These are phyloP conservation scores for Pandemis corylana DNA, from an alignment of 2,888 invertebrate species.

Conservation along the genomic window DNA sequence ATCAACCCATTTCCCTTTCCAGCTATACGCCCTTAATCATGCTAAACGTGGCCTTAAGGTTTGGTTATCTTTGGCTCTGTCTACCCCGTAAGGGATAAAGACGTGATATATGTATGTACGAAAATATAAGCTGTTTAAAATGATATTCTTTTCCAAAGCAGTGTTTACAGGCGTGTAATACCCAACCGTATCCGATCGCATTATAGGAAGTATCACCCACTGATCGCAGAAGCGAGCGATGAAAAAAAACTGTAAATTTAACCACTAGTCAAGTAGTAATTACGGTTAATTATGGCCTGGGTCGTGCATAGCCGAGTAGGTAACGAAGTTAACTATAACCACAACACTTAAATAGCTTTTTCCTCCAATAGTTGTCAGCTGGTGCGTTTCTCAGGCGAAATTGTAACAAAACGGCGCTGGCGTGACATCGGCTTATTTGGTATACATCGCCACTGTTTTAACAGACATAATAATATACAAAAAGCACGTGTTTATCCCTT, in stretches of 20 bases:
- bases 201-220: neutral
- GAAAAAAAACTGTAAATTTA: conserved; percentile 20
- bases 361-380: conserved; percentile 62
- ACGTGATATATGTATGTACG: too few relatives aligned
- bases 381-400: conserved; percentile 61
- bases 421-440: conserved; percentile 35
- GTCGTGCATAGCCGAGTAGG: conserved; percentile 67
- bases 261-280: conserved; percentile 52
- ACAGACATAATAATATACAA: too few relatives aligned
- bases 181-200: neutral
- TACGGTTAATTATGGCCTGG: conserved; percentile 56
- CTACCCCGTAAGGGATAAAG: too few relatives aligned
- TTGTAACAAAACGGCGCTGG: conserved; percentile 34
- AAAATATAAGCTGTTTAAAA: too few relatives aligned
- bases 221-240: neutral
- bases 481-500: too few relatives aligned
- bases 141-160: neutral
- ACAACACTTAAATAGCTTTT: conserved; percentile 73
- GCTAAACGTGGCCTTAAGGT: too few relatives aligned
- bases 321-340: conserved; percentile 78
- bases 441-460: conserved; percentile 49
- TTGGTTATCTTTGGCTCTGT: too few relatives aligned
- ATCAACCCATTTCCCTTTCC: too few relatives aligned
- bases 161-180: neutral
- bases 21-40: too few relatives aligned